A percentile compares a stretch with the other conserved stretches of the same genome.
Evolutionary conservation across 2,888 invertebrate genomes (phyloP).

Genomic region (Ochropleura leucogaster): DNA sequence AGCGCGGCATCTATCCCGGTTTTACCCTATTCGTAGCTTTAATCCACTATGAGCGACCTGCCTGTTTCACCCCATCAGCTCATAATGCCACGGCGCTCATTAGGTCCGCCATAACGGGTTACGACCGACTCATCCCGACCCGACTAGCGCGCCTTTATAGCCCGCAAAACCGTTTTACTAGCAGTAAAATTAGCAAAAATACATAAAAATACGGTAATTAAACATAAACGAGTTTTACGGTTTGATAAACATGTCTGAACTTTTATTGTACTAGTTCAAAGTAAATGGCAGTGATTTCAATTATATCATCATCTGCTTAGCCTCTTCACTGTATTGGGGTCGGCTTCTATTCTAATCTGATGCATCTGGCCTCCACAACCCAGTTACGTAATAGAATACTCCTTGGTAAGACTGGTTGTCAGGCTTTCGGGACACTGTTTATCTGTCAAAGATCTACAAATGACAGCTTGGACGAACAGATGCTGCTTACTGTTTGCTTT

Average conservation of each 20-base stretch:
- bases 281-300: constrained; percentile 35
- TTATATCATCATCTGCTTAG: no score
- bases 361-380: no score
- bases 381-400: no score
- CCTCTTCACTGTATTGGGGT: no score
- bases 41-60: constrained; percentile 7
- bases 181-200: constrained; percentile 64
- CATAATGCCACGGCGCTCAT: constrained; percentile 52
- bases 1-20: no score
- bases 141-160: constrained; percentile 46
- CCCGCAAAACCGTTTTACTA: constrained; percentile 62
- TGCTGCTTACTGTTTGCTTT: no score
- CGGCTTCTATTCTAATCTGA: no score
- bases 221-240: constrained; percentile 59
- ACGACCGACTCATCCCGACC: constrained; percentile 59
- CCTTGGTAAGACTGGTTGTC: no score
- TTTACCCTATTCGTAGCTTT: not conserved
- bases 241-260: constrained; percentile 58
- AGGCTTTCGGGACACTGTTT: no score
- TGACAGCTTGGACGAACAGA: no score
- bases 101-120: constrained; percentile 48
- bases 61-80: constrained; percentile 25
- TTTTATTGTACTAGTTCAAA: constrained; percentile 42
- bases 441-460: no score
- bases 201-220: constrained; percentile 65